These are phyloP conservation scores for Drosophila testacea DNA, from an alignment of 2,888 invertebrate species.

Conservation along the genomic window DNA sequence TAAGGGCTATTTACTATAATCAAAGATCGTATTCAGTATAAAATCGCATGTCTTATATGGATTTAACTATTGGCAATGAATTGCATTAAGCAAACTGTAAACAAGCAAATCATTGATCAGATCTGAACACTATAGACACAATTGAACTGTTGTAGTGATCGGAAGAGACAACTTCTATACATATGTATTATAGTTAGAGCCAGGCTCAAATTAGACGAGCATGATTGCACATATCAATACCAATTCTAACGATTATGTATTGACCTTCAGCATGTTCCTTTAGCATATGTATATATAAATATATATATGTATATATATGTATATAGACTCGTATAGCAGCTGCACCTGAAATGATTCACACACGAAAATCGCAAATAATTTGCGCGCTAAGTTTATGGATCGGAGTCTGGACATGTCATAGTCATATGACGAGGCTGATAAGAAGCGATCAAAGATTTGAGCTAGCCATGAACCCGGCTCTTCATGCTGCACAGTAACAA, in stretches of 20 bases:
- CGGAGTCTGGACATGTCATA: constrained; percentile 30
- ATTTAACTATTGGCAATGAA: constrained; percentile 3
- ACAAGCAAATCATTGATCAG: constrained; percentile 14
- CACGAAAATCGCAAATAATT: constrained; percentile 12
- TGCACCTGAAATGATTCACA: constrained; percentile 51
- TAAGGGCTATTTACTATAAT: not conserved
- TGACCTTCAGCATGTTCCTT: constrained; percentile 3
- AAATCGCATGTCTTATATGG: constrained; percentile 3
- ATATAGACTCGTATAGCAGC: not conserved
- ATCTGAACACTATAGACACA: constrained; percentile 14
- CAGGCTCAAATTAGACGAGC: constrained; percentile 1
- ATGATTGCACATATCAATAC: constrained; percentile 1
- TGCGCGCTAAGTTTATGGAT: constrained; percentile 21
- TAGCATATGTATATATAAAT: not conserved
- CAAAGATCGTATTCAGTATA: not conserved
- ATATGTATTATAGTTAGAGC: constrained; percentile 1
- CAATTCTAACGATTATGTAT: not conserved
- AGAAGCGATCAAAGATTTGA: constrained; percentile 33
- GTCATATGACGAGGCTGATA: constrained; percentile 61
- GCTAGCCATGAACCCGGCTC: constrained; percentile 47
- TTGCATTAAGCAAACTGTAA: not conserved
- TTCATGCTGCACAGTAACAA: not conserved
- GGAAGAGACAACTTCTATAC: not conserved
- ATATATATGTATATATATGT: not conserved
- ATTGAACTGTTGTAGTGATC: constrained; percentile 5